Evolutionary conservation across 2,888 invertebrate genomes (phyloP).

Genomic region (Rhingia rostrata): DNA sequence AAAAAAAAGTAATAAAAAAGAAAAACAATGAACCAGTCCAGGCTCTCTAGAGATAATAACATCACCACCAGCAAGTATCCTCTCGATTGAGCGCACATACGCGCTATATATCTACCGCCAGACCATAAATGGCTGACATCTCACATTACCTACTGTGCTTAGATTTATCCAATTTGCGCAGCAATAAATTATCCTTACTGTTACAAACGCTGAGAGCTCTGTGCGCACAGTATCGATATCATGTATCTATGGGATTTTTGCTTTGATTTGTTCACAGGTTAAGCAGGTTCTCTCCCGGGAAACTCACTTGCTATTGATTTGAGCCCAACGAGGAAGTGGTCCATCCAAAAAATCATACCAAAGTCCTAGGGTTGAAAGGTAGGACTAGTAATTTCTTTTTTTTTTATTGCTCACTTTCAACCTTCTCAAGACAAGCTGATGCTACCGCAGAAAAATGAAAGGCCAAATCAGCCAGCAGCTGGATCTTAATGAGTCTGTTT

Average conservation of each 20-base stretch:
- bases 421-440: conserved; percentile 23
- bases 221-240: conserved; percentile 1
- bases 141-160: conserved; percentile 71
- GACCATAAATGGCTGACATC: conserved; percentile 73
- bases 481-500: conserved; percentile 58
- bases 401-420: conserved; percentile 66
- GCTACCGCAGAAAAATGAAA: conserved; percentile 47
- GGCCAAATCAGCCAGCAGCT: conserved; percentile 24
- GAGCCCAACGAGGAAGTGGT: neutral
- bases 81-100: conserved; percentile 35
- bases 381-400: conserved; percentile 38
- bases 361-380: neutral
- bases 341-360: too few relatives aligned
- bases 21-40: conserved; percentile 59
- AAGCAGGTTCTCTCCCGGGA: conserved; percentile 38
- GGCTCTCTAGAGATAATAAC: conserved; percentile 48
- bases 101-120: conserved; percentile 46
- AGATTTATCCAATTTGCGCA: conserved; percentile 71
- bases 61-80: conserved; percentile 35
- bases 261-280: conserved; percentile 47
- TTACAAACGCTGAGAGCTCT: conserved; percentile 45
- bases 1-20: conserved; percentile 5
- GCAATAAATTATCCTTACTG: conserved; percentile 73
- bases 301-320: neutral
- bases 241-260: conserved; percentile 28